Percentiles rank a stretch among this genome's conserved stretches.
Evolutionary conservation across 2,113 vertebrate genomes (phyloP).

Genomic region (Plectropomus leopardus): DNA sequence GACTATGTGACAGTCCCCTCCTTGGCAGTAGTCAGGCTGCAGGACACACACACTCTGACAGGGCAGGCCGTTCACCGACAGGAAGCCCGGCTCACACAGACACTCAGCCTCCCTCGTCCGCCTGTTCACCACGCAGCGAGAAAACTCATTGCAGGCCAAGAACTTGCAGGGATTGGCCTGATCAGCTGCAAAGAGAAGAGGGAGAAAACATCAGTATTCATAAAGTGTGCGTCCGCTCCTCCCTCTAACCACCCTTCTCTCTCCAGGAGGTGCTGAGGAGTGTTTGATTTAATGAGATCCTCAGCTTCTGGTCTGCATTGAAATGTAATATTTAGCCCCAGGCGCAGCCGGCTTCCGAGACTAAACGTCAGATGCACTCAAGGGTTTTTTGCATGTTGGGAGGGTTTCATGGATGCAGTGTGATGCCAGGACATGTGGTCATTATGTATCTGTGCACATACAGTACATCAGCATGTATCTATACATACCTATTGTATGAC

Average conservation of each 20-base stretch:
- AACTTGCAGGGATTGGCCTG: conserved; percentile 91
- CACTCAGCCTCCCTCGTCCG: conserved; percentile 87
- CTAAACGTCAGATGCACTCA: conserved; percentile 30
- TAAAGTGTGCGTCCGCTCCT: not conserved
- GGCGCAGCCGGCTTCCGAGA: conserved; percentile 18
- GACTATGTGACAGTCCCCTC: conserved; percentile 84
- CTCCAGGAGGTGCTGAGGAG: conserved; percentile 36
- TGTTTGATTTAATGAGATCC: conserved; percentile 66
- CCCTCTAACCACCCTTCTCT: not conserved
- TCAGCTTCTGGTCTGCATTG: conserved; percentile 44
- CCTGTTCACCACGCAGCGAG: conserved; percentile 84
- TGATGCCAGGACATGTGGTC: conserved; percentile 16
- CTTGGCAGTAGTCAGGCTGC: conserved; percentile 81
- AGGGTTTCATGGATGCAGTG: not conserved
- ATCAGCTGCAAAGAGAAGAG: conserved; percentile 84
- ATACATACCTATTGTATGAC: too few relatives aligned
- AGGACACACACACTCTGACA: conserved; percentile 87
- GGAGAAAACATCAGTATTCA: conserved; percentile 55
- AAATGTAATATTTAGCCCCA: conserved; percentile 42
- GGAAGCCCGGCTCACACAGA: conserved; percentile 84
- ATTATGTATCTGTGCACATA: not conserved
- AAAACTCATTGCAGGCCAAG: conserved; percentile 89
- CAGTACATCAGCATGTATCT: not conserved
- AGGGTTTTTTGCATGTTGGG: conserved; percentile 17
- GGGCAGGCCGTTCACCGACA: conserved; percentile 79